phyloP scores from a whole-genome alignment of 2,113 vertebrate genomes.

The Rhynchomys soricoides region DNA sequence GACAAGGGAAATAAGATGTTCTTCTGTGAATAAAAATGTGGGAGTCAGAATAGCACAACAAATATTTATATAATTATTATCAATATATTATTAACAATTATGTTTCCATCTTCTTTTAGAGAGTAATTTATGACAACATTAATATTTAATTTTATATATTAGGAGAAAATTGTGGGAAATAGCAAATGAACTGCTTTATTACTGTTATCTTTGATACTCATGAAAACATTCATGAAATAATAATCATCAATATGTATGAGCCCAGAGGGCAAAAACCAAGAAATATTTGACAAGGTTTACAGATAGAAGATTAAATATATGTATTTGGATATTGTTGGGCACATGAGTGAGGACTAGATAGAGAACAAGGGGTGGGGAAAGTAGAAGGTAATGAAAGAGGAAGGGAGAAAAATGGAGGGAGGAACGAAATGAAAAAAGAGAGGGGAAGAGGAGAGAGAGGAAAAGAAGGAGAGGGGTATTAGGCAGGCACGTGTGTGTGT shows the following conservation, averaged over 20 bases:
- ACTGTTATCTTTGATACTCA: not conserved
- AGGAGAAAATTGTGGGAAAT: slow-evolving; percentile 39
- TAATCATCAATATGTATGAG: not conserved
- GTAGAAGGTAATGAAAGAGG: not conserved
- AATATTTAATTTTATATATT: slow-evolving; percentile 68
- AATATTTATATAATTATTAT: slow-evolving; percentile 74
- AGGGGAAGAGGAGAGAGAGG: rapidly evolving
- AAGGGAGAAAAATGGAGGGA: not conserved
- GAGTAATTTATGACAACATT: slow-evolving; percentile 51
- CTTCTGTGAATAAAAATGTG: slow-evolving; percentile 72
- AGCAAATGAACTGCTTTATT: not conserved
- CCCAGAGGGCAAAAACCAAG: not conserved
- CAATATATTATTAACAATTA: slow-evolving; percentile 79
- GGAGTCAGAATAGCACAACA: slow-evolving; percentile 63
- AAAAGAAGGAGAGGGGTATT: too few relatives aligned
- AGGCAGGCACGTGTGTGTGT: not conserved
- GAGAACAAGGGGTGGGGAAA: not conserved
- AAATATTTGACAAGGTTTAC: not conserved
- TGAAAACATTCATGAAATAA: not conserved
- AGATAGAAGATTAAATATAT: not conserved
- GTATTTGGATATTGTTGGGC: not conserved
- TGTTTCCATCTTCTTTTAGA: slow-evolving; percentile 60
- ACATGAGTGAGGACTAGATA: not conserved
- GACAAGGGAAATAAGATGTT: slow-evolving; percentile 76
- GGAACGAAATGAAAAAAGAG: not conserved